phyloP scores from a whole-genome alignment of 2,888 invertebrate species.

The Pristionchus arcanus region DNA sequence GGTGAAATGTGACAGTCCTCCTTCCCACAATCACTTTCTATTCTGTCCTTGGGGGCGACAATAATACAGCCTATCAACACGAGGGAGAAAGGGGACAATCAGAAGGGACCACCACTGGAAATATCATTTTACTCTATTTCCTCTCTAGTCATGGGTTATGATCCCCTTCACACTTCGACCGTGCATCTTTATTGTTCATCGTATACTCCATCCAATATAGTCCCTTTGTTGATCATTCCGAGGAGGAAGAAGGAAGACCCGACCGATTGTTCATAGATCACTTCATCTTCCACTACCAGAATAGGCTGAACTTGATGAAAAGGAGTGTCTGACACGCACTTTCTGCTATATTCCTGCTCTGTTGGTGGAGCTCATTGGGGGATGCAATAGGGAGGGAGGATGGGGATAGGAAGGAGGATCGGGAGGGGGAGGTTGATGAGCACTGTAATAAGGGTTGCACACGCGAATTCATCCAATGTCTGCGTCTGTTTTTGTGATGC shows the following conservation, averaged over 20 bases:
- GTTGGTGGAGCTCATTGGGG: background rate
- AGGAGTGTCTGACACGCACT: background rate
- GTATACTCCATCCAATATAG: background rate
- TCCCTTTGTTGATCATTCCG: background rate
- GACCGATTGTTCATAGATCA: background rate
- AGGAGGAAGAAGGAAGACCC: background rate
- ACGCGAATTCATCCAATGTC: background rate
- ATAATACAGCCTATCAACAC: conserved; percentile 18
- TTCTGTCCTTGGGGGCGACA: background rate
- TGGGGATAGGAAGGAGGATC: background rate
- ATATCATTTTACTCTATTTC: background rate
- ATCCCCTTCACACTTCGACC: background rate
- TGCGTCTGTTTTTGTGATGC: background rate
- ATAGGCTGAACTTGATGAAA: conserved; percentile 3
- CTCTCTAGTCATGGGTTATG: background rate
- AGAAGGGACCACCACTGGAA: background rate
- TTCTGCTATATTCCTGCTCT: background rate
- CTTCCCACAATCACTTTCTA: background rate
- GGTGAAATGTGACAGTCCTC: conserved; percentile 2
- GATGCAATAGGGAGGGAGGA: background rate
- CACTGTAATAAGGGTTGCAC: background rate
- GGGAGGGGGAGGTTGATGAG: background rate
- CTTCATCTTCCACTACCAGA: background rate
- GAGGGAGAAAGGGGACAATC: background rate
- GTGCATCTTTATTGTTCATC: too few relatives aligned